These are phyloP conservation scores for Plebejus melissa DNA, from an alignment of 2,888 invertebrate species.

Conservation along the genomic window DNA sequence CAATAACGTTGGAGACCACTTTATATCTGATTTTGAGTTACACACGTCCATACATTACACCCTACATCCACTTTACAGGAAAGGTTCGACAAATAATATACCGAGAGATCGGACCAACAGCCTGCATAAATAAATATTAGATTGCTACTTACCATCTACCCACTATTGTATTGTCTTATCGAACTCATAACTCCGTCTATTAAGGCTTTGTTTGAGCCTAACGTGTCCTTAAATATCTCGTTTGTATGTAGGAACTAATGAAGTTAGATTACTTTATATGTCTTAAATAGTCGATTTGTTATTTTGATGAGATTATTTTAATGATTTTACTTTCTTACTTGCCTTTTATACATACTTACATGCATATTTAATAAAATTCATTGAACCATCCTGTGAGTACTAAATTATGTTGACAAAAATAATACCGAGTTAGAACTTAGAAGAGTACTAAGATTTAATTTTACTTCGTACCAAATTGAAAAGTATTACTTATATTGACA, in stretches of 20 bases:
- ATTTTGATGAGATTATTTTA: background rate
- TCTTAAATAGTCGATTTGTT: background rate
- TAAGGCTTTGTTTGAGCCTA: background rate
- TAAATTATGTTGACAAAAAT: too few relatives aligned
- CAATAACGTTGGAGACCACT: background rate
- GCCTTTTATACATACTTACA: too few relatives aligned
- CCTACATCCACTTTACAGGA: constrained; percentile 1
- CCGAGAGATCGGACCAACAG: background rate
- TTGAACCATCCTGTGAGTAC: too few relatives aligned
- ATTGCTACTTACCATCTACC: constrained; percentile 4
- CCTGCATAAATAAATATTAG: constrained; percentile 13
- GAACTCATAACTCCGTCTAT: background rate
- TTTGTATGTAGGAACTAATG: background rate
- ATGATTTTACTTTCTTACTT: too few relatives aligned
- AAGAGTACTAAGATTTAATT: background rate
- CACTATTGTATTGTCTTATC: background rate
- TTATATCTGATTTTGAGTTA: constrained; percentile 9
- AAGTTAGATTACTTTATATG: background rate
- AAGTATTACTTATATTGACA: background rate
- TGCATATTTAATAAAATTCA: too few relatives aligned
- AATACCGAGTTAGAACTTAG: too few relatives aligned
- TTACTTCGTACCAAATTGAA: background rate
- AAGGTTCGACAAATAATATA: constrained; percentile 14
- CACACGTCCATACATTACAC: constrained; percentile 9
- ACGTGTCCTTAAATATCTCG: background rate